These are phyloP conservation scores for Poecilobothrus nobilitatus DNA, from an alignment of 2,888 invertebrate species.

Conservation along the genomic window DNA sequence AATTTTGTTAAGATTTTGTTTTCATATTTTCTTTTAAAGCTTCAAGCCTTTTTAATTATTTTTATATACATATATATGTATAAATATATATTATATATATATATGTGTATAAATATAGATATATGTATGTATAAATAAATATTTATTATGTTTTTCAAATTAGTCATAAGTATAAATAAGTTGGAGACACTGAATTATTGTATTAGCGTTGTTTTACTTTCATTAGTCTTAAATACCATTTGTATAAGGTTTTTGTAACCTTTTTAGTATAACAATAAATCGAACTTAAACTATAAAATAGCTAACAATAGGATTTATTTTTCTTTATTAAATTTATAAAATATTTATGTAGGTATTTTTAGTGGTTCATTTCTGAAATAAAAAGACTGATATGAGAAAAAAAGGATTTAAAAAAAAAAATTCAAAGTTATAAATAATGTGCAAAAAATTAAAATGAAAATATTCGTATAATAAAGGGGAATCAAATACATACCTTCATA, in stretches of 20 bases:
- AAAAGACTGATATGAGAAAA: too few species aligned
- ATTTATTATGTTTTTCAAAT: background rate
- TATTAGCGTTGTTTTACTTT: constrained; percentile 6
- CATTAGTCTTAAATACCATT: constrained; percentile 1
- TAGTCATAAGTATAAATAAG: constrained; percentile 1
- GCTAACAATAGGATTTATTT: background rate
- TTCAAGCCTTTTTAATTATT: too few species aligned
- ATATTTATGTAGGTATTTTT: too few species aligned
- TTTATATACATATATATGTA: too few species aligned
- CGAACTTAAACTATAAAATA: constrained; percentile 3
- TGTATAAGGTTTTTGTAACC: constrained; percentile 5
- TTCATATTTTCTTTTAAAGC: too few species aligned
- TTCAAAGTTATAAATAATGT: too few species aligned
- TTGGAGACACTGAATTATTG: constrained; percentile 1
- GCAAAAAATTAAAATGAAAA: too few species aligned
- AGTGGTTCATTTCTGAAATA: too few species aligned
- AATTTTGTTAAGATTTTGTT: too few species aligned
- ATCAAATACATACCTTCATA: too few species aligned
- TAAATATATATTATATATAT: background rate
- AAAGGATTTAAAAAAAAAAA: too few species aligned
- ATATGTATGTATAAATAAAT: background rate
- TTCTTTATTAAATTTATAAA: background rate
- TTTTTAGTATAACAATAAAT: constrained; percentile 6
- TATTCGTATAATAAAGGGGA: too few species aligned
- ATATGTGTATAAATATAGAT: background rate